phyloP scores from a whole-genome alignment of 2,797 vertebrate species.

The Sebastes diploproa region DNA sequence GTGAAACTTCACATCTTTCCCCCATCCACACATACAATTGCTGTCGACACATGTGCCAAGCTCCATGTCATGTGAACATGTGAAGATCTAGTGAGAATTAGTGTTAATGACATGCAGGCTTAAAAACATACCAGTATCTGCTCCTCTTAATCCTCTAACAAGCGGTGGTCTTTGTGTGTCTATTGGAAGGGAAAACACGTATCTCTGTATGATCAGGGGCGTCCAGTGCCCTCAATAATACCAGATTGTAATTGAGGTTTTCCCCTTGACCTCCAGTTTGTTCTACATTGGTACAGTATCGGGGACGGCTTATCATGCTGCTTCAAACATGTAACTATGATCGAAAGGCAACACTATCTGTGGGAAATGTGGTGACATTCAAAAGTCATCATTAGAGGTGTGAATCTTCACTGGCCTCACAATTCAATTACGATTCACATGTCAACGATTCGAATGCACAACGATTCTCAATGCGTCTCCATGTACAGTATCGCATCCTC shows the following conservation, averaged over 20 bases:
- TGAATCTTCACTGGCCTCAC: too few relatives aligned
- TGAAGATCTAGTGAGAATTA: conserved; percentile 32
- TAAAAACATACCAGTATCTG: conserved; percentile 17
- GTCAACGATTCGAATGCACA: too few relatives aligned
- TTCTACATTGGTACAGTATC: background rate
- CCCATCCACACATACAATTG: background rate
- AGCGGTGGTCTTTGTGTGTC: background rate
- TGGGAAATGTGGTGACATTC: background rate
- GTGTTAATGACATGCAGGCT: conserved; percentile 26
- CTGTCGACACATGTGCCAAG: background rate
- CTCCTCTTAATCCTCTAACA: conserved; percentile 15
- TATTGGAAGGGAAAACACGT: background rate
- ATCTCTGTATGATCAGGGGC: background rate
- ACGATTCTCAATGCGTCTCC: too few relatives aligned
- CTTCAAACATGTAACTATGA: background rate
- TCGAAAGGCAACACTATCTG: background rate
- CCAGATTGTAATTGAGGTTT: conserved; percentile 16
- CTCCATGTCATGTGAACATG: conserved; percentile 7
- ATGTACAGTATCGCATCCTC: too few relatives aligned
- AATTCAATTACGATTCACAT: too few relatives aligned
- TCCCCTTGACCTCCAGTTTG: conserved; percentile 21
- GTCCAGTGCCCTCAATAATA: background rate
- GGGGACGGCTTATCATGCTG: background rate
- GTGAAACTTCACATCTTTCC: conserved; percentile 6
- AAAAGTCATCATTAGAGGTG: background rate